These are phyloP conservation scores for Montifringilla adamsi DNA, from an alignment of 2,113 vertebrate genomes.

Conservation along the genomic window DNA sequence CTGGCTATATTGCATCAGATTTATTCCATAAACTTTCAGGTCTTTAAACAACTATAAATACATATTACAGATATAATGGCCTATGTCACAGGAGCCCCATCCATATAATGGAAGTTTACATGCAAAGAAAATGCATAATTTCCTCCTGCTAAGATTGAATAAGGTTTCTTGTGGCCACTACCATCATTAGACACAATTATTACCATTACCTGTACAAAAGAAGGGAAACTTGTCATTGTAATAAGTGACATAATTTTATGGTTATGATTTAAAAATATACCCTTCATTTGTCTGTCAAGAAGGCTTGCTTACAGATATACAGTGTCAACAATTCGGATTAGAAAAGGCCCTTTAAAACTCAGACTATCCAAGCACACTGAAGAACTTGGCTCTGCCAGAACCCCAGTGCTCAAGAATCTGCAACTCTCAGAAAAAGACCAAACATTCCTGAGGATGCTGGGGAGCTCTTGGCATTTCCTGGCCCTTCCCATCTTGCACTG, in stretches of 20 bases:
- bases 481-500: background rate
- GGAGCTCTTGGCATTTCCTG: background rate
- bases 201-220: background rate
- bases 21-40: background rate
- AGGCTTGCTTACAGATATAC: background rate
- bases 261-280: background rate
- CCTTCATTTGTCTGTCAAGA: background rate
- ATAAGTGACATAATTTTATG: background rate
- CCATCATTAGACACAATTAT: background rate
- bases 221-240: background rate
- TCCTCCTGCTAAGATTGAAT: background rate
- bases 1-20: background rate
- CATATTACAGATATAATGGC: background rate
- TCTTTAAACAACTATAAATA: slow-evolving; percentile 18
- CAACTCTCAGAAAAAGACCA: background rate
- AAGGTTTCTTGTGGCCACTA: background rate
- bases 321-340: background rate
- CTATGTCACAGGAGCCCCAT: background rate
- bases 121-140: background rate
- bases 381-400: background rate
- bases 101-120: background rate
- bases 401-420: background rate
- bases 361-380: background rate
- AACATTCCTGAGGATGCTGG: background rate
- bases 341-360: background rate